phyloP scores from a whole-genome alignment of 2,113 vertebrate species.

The Prolemur simus region DNA sequence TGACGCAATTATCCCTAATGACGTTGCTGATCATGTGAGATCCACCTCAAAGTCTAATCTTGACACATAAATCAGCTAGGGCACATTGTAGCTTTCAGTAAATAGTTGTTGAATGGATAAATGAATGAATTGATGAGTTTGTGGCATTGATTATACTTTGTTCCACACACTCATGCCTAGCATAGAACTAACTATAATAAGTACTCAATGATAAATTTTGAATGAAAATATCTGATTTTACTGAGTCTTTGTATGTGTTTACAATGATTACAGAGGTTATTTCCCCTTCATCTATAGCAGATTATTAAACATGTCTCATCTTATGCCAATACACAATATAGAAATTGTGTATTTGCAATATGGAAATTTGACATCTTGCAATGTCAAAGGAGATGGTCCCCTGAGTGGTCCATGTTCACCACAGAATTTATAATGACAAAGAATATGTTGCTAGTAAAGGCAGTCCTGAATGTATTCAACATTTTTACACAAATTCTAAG shows the following conservation, averaged over 20 bases:
- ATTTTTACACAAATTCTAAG: background rate
- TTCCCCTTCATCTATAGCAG: background rate
- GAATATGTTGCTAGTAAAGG: background rate
- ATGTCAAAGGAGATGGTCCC: background rate
- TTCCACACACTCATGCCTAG: background rate
- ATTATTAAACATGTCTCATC: background rate
- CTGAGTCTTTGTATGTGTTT: background rate
- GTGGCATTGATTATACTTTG: background rate
- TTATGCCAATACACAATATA: background rate
- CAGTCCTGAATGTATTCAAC: background rate
- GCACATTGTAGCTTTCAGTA: background rate
- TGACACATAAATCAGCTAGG: background rate
- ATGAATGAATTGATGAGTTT: background rate
- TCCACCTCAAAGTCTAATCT: background rate
- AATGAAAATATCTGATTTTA: conserved; percentile 14
- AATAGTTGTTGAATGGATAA: background rate
- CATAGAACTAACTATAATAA: background rate
- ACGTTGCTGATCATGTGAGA: background rate
- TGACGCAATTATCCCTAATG: background rate
- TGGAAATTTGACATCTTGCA: no score
- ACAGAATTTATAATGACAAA: background rate
- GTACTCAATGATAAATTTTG: background rate
- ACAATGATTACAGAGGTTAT: background rate
- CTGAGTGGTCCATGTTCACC: background rate
- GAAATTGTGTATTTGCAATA: no score